Evolutionary conservation across 2,888 invertebrate genomes (phyloP).

Genomic region (Drosophila mercatorum): DNA sequence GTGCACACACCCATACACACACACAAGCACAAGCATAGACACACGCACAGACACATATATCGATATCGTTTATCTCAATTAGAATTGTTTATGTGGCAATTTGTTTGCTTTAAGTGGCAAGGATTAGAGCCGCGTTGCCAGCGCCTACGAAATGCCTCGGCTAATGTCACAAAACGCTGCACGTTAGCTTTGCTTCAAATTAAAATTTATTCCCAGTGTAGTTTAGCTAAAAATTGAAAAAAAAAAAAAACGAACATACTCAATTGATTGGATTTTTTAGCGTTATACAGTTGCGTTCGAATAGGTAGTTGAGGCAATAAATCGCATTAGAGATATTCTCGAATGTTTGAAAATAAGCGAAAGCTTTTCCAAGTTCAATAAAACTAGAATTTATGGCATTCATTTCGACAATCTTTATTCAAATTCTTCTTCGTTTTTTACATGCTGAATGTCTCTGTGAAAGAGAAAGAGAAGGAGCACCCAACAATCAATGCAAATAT

Average conservation of each 20-base stretch:
- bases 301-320: constrained; percentile 5
- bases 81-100: constrained; percentile 77
- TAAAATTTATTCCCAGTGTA: constrained; percentile 64
- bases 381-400: constrained; percentile 1
- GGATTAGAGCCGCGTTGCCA: constrained; percentile 55
- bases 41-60: constrained; percentile 29
- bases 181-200: constrained; percentile 49
- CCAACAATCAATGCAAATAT: no score
- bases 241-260: neutral
- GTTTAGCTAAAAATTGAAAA: constrained; percentile 15
- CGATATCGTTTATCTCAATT: constrained; percentile 75
- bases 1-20: constrained; percentile 19
- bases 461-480: no score
- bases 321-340: neutral
- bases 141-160: constrained; percentile 35
- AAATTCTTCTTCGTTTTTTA: no score
- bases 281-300: neutral
- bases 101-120: constrained; percentile 69
- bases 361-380: neutral
- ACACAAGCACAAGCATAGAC: constrained; percentile 20
- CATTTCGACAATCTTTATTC: neutral
- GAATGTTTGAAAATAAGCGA: neutral
- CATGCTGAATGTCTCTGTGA: neutral
- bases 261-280: constrained; percentile 21
- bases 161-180: constrained; percentile 46